Evolutionary conservation across 2,888 invertebrate species (phyloP).

Genomic region (Meteorus cinctellus): DNA sequence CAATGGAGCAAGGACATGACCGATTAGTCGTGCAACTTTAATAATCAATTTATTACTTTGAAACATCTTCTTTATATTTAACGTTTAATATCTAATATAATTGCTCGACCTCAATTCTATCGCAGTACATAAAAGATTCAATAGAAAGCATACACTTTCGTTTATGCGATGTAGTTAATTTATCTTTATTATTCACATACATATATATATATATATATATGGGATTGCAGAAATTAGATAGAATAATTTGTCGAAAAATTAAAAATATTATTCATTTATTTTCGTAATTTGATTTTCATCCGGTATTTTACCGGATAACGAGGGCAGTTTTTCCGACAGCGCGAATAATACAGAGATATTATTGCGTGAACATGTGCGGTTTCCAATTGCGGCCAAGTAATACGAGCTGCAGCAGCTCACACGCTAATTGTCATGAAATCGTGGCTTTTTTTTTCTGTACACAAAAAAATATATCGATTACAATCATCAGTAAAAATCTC

Average conservation of each 20-base stretch:
- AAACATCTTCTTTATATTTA: slow-evolving; percentile 19
- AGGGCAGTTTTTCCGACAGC: neutral
- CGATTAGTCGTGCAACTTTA: slow-evolving; percentile 37
- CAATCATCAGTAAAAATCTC: neutral
- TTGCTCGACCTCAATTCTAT: neutral
- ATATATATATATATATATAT: no score
- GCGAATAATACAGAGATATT: slow-evolving; percentile 11
- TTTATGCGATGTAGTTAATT: no score
- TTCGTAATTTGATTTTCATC: neutral
- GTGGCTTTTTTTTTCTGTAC: neutral
- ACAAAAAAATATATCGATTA: neutral
- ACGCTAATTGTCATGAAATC: slow-evolving; percentile 20
- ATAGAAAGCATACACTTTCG: no score
- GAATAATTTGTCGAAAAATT: neutral
- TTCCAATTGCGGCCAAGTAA: slow-evolving; percentile 12
- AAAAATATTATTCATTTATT: neutral
- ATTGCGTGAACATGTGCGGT: slow-evolving; percentile 3
- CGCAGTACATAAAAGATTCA: neutral
- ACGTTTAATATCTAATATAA: slow-evolving; percentile 17
- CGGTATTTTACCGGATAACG: neutral
- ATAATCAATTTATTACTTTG: slow-evolving; percentile 35
- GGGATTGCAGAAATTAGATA: no score
- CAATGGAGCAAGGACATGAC: slow-evolving; percentile 2
- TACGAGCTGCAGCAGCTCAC: neutral
- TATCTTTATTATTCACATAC: no score